Conservation (phyloP, 2,797 vertebrate genomes). For the Simalia tracyae region DNA sequence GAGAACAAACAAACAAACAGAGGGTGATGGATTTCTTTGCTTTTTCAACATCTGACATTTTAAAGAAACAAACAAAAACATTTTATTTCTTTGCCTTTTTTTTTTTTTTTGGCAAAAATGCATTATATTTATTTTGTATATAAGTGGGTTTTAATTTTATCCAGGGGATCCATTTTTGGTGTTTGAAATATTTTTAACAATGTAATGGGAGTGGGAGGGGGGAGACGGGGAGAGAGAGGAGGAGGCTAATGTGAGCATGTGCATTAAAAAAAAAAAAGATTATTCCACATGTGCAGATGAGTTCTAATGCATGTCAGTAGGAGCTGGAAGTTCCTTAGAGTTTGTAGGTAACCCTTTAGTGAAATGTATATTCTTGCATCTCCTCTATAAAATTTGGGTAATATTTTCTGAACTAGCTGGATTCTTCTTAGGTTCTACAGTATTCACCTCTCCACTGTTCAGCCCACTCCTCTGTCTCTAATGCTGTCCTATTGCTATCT, state of each 20-base stretch:
- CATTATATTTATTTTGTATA: background rate
- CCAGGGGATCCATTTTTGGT: too few relatives aligned
- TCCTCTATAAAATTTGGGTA: too few relatives aligned
- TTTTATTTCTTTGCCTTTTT: background rate
- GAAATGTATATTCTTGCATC: too few relatives aligned
- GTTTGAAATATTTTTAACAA: background rate
- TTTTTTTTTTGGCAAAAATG: constrained; percentile 25
- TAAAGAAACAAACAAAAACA: constrained; percentile 58
- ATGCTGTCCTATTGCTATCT: too few relatives aligned
- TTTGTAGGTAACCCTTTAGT: too few relatives aligned
- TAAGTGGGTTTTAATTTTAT: background rate
- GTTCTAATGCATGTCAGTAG: background rate
- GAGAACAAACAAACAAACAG: constrained; percentile 53
- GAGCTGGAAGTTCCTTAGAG: background rate
- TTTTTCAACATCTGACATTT: constrained; percentile 52
- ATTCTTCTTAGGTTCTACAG: too few relatives aligned
- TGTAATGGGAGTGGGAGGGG: background rate
- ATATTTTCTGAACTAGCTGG: too few relatives aligned
- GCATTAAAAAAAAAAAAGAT: too few relatives aligned
- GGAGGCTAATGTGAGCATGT: background rate
- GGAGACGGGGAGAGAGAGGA: too few relatives aligned
- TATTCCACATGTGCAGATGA: too few relatives aligned
- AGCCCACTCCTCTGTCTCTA: too few relatives aligned
- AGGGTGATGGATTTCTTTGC: constrained; percentile 51
- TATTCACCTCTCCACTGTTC: too few relatives aligned